Evolutionary conservation across 2,797 vertebrate genomes (phyloP).

Genomic region (Phataginus tetradactyla): DNA sequence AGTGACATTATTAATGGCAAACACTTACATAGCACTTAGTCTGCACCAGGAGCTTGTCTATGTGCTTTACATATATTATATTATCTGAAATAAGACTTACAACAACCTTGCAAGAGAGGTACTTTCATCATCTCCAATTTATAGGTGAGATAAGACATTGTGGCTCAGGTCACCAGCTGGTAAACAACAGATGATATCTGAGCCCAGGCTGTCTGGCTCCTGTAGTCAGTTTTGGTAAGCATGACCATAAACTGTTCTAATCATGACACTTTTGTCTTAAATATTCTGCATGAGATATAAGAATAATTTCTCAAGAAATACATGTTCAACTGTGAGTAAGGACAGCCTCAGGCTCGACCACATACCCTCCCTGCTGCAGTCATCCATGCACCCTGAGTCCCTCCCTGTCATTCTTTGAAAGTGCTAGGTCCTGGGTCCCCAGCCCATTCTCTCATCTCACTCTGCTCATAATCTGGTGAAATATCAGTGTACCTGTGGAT

Average conservation of each 20-base stretch:
- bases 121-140: neutral
- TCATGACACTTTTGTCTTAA: neutral
- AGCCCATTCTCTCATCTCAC: neutral
- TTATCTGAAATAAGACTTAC: conserved; percentile 38
- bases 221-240: conserved; percentile 12
- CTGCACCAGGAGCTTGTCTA: neutral
- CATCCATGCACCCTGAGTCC: accelerated
- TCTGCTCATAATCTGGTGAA: neutral
- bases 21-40: neutral
- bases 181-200: conserved; percentile 16
- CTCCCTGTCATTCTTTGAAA: neutral
- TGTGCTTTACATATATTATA: conserved; percentile 53
- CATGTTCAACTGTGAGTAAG: neutral
- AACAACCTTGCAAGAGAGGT: neutral
- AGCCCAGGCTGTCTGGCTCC: neutral
- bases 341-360: neutral
- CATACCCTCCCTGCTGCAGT: neutral
- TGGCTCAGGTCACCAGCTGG: neutral
- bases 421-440: neutral
- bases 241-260: neutral
- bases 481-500: neutral
- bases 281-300: neutral
- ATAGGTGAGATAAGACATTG: neutral
- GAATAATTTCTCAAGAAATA: neutral
- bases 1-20: conserved; percentile 57